Base-by-base conservation (phyloP, 2,888 invertebrate genomes). In the Agrotis segetum region DNA sequence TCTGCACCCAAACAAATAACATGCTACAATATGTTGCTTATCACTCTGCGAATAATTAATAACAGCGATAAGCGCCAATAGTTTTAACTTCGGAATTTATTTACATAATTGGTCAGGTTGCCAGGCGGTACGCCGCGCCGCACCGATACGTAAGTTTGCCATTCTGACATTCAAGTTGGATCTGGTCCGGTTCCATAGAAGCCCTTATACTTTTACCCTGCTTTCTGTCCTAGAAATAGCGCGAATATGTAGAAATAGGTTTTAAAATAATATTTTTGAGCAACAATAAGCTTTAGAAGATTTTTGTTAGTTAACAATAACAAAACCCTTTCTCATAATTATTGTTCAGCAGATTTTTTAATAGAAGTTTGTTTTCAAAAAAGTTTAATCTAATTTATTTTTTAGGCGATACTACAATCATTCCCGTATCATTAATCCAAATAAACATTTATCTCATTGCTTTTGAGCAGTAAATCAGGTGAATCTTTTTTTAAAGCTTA, bases 1-100 rank as follows among this genome's bases (percentile, higher is more conserved):
- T 52, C 21, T 50, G n/a, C 56, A 77, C 17, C 67, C 3, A 47
- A 34, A 24, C 19, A 17, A 24, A 75, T 34, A 58, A 24, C 34
- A 49, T 14, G 44, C 9, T 49, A 59, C 72, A 78, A 44, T n/a
- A n/a, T 78, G 72, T 78, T 9, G 6, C 58, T 56, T 77, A 77
- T 71, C 58, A 16, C 16, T 11, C 71, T 16, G 47, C 47, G 53
- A 40, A 34, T 34, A 34, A 63, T 53, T 71, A 71, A 71, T 24
- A 71, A 63, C 78, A 74, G 11, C 13, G 74, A 77, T 71, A 71
- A 71, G 21, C 19, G 59, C 4, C 14, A 24, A 67, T 52, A 52
- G 9, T 49, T 62, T 46, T 24, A n/a, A 70, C 55, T 69, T 74
- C 21, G 19, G 11, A 13, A 4, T 47, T 52, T 16, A 5, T 50